phyloP scores from a whole-genome alignment of 2,113 vertebrate species.

The Halcyon senegalensis region DNA sequence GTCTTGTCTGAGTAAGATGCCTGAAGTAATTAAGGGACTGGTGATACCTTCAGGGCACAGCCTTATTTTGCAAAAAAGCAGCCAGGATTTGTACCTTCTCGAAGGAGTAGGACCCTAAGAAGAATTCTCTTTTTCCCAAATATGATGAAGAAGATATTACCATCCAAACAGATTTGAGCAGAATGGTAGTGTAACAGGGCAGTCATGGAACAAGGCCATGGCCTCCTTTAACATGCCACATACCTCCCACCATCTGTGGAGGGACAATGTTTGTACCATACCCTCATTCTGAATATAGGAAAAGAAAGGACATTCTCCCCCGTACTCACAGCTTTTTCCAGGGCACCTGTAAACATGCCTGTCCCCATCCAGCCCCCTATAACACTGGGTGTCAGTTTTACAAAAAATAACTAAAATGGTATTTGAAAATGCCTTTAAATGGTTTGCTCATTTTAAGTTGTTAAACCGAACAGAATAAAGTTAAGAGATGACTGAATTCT shows the following conservation, averaged over 20 bases:
- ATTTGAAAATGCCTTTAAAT: background rate
- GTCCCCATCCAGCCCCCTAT: background rate
- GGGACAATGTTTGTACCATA: background rate
- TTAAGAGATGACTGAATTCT: background rate
- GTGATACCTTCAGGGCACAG: background rate
- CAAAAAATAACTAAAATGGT: background rate
- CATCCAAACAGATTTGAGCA: background rate
- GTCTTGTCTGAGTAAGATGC: background rate
- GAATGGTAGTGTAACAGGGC: rapidly evolving
- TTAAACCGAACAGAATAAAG: background rate
- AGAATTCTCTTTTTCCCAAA: background rate
- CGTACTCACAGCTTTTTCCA: background rate
- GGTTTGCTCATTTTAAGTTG: background rate
- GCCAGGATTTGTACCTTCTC: background rate
- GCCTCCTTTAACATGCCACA: background rate
- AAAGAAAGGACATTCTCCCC: background rate
- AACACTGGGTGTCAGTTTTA: background rate
- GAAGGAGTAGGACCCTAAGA: background rate
- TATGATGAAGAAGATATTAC: background rate
- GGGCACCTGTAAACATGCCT: background rate
- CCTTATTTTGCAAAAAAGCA: background rate
- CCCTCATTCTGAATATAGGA: background rate
- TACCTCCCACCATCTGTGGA: background rate
- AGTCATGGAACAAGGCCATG: background rate
- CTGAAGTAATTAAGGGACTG: background rate